Evolutionary conservation across 2,113 vertebrate species (phyloP), one percentile per base, ranked within the genome.

Genomic region (Corydoras maculifer): DNA sequence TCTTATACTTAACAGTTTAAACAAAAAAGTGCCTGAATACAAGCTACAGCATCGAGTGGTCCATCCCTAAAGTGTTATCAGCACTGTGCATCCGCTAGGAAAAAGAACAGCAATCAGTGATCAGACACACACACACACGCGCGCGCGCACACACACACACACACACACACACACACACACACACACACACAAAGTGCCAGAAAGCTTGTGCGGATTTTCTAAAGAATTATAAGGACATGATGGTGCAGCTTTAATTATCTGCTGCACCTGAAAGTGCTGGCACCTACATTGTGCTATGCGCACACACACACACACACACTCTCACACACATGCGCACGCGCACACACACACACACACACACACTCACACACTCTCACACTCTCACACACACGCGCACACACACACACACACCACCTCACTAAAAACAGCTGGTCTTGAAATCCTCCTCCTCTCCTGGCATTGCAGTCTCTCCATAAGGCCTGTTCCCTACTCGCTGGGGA

Each of bases 181-280:
- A 65, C 35, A 55, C 31, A 60, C 55, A 55, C 15, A 31, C 15
- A 66, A 62, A 54, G 62, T 67, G 75, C 65, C 62, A 69, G 58
- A 77, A 72, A 66, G 68, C 65, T 62, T 58, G 67, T 63, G 67
- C 64, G 72, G 75, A 79, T 76, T 78, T 73, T 70, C 65, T 48
- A 71, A 73, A 80, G 73, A 76, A 74, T 61, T 63, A 75, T 65
- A 66, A 76, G 65, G 66, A 68, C 67, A 72, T 68, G 62, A 58
- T 53, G 43, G 54, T 71, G 63, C 72, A 73, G 74, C 74, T 80
- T 76, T 81, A 74, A 78, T 81, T 74, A 74, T 74, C 67, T 15
- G 35, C 62, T 54, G 71, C 76, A 81, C 74, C 79, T 80, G 79
- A 62, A 68, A 66, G 65, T 72, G 59, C 57, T 81, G 79, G 77